phyloP scores from a whole-genome alignment of 2,888 invertebrate species.

The Drosophila subsilvestris region DNA sequence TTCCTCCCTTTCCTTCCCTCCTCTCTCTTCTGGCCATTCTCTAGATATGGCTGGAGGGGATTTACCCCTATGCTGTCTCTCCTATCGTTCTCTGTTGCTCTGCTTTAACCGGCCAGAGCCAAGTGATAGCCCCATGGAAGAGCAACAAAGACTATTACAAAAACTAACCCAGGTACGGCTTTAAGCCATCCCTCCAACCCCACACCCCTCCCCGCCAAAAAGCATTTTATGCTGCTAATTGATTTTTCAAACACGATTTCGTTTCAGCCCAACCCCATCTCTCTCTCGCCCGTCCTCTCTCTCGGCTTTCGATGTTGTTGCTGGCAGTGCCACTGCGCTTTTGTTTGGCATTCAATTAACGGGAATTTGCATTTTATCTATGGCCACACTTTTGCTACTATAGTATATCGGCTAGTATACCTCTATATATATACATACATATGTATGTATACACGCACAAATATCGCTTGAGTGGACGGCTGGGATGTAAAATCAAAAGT shows the following conservation, averaged over 20 bases:
- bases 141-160: conserved; percentile 33
- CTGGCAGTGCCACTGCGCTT: conserved; percentile 38
- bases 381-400: conserved; percentile 43
- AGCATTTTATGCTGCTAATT: conserved; percentile 74
- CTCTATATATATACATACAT: neutral
- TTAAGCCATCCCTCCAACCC: conserved; percentile 18
- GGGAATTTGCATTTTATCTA: conserved; percentile 73
- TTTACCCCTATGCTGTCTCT: neutral
- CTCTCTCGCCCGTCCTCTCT: neutral
- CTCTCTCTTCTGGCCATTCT: conserved; percentile 19
- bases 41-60: neutral
- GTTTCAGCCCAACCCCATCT: conserved; percentile 3
- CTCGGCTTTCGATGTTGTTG: conserved; percentile 21
- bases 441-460: neutral
- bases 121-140: conserved; percentile 9
- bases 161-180: conserved; percentile 40
- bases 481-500: conserved; percentile 27
- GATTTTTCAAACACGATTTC: conserved; percentile 64
- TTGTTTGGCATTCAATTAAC: conserved; percentile 77
- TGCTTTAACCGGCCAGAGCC: conserved; percentile 34
- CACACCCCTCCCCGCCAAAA: too few relatives aligned
- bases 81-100: conserved; percentile 46
- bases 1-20: conserved; percentile 2
- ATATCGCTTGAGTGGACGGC: conserved; percentile 14
- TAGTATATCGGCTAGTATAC: conserved; percentile 13